These are phyloP conservation scores for Vanacampus margaritifer DNA, from an alignment of 2,113 vertebrate species.

Conservation along the genomic window DNA sequence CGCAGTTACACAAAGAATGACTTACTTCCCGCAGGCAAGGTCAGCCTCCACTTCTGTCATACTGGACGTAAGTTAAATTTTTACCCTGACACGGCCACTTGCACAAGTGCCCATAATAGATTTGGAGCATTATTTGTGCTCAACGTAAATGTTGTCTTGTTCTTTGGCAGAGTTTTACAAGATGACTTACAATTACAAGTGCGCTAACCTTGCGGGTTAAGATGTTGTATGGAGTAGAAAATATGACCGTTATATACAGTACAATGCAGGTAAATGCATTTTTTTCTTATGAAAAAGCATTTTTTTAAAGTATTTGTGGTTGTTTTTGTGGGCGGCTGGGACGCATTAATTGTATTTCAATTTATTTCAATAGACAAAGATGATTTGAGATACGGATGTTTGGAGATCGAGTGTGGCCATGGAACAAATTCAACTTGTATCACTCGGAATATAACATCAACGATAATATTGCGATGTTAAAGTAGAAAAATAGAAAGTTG, in stretches of 20 bases:
- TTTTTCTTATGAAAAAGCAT: too few species aligned
- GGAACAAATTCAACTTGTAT: too few species aligned
- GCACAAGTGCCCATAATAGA: conserved; percentile 1
- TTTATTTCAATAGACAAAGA: too few species aligned
- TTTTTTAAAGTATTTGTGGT: too few species aligned
- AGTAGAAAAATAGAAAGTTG: too few species aligned
- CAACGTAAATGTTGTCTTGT: conserved; percentile 17
- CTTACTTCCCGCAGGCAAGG: neutral
- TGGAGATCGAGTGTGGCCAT: too few species aligned
- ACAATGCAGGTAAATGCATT: too few species aligned
- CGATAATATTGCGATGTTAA: too few species aligned
- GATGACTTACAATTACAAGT: conserved; percentile 33
- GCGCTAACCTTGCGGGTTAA: conserved; percentile 31
- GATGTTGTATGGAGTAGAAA: conserved; percentile 37
- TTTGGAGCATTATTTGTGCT: neutral
- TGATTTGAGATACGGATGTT: too few species aligned
- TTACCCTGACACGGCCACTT: neutral
- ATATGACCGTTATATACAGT: conserved; percentile 15
- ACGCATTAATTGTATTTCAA: too few species aligned
- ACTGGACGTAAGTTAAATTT: neutral
- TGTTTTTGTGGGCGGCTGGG: too few species aligned
- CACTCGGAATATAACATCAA: too few species aligned
- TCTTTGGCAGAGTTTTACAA: conserved; percentile 25
- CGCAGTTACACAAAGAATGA: conserved; percentile 5
- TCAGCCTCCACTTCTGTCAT: neutral